Base-by-base conservation (phyloP, 2,113 vertebrate species). In the Lophius piscatorius region DNA sequence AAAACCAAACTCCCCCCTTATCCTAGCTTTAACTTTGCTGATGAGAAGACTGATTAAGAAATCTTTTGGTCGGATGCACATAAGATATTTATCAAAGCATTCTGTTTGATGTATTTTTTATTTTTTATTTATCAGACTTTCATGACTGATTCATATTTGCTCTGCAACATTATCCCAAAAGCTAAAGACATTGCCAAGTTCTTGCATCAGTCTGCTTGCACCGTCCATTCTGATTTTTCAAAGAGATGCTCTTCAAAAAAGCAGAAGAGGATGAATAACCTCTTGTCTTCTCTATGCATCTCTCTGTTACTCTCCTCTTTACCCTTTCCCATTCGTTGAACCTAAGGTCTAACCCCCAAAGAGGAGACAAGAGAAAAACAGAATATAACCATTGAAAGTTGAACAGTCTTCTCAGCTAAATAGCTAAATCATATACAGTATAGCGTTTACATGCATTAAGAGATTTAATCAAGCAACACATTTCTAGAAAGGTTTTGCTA, bases 181-280 rank as follows among this genome's bases (percentile, higher is more conserved):
- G 71, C 50, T 11, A 33, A 76, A 80, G 60, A 66, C 60, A 39
- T 89, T 86, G 87, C 82, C 44, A 35, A 42, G 70, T 66, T 60
- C 65, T 89, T 89, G 74, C 87, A 80, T 89, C 85, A 85, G 71
- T 76, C 72, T 20, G 63, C 65, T n/a, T 57, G 70, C 81, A 65
- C 74, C 63, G 70, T 84, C 74, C 78, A 49, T 74, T 80, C 75
- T 63, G 74, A 70, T 49, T 81, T 81, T 74, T 84, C 70, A 82
- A 83, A 85, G 63, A 45, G 67, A 74, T 39, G 35, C 52, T 63
- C 69, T 76, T 81, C 74, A 82, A 76, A 85, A 80, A 66, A 49
- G 40, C 48, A 48, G 17, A 44, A 76, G 63, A 64, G 70, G 51
- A 73, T 39, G 60, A 72, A 58, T 68, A 80, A 77, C 60, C 29